Percentiles rank a stretch among this genome's conserved stretches.
phyloP scores from a whole-genome alignment of 2,797 vertebrate species.

The Sebastes kiyomatsui region DNA sequence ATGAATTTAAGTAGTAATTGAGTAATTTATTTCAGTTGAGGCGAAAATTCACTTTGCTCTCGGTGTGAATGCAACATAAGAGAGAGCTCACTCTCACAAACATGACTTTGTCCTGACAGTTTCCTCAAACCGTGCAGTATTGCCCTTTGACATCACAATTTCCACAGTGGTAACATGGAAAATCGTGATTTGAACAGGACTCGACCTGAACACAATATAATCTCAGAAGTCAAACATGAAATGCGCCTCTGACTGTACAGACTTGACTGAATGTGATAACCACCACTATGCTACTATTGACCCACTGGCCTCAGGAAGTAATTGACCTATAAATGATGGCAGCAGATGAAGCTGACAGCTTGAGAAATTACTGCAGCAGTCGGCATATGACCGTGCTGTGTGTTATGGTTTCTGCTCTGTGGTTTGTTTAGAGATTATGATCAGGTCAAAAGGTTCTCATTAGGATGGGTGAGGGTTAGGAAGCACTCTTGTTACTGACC shows the following conservation, averaged over 20 bases:
- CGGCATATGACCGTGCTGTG: background rate
- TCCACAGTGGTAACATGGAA: background rate
- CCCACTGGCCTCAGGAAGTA: slow-evolving; percentile 26
- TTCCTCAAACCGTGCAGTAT: background rate
- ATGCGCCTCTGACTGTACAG: background rate
- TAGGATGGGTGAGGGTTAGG: background rate
- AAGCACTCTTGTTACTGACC: slow-evolving; percentile 4
- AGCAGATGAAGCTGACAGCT: slow-evolving; percentile 34
- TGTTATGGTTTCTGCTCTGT: slow-evolving; percentile 11
- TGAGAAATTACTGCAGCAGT: background rate
- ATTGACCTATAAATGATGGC: slow-evolving; percentile 21
- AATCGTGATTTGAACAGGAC: background rate
- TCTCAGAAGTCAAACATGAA: background rate
- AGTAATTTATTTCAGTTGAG: too few relatives aligned
- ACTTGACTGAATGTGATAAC: background rate
- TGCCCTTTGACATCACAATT: background rate
- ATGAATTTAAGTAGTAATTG: too few relatives aligned
- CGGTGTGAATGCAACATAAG: too few relatives aligned
- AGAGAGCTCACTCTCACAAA: background rate
- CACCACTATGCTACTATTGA: background rate
- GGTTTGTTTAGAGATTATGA: slow-evolving; percentile 34
- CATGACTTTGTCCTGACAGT: background rate
- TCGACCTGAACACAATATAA: background rate
- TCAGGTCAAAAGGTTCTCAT: slow-evolving; percentile 21
- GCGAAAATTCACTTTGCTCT: too few relatives aligned